Base-by-base conservation (phyloP, 2,113 vertebrate genomes). In the Pao palembangensis region DNA sequence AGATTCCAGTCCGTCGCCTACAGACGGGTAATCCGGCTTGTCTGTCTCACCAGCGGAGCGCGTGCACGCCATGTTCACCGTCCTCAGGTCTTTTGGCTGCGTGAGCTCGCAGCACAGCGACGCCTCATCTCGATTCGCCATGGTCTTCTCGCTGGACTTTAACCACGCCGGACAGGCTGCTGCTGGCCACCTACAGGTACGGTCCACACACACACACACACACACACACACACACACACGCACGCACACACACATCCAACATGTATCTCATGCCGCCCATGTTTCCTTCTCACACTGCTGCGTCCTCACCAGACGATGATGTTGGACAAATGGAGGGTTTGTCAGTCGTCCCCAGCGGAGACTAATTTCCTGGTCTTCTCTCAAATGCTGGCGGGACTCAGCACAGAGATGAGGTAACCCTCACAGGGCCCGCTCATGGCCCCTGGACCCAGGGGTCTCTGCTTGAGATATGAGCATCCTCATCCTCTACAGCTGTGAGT, bases 121-220 rank as follows among this genome's bases (percentile, higher is more conserved):
- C 50, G 86, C 88, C 0, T 95, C 95, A 0, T 94, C 91, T 0
- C 92, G 93, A 0, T 95, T 98, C 55, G 89, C 95, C 75, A 93
- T 92, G 89, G 84, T 95, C 19, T 88, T 95, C 64, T 96, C 94
- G 0, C 66, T 99, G 86, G 97, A 98, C 83, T 98, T 98, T 70
- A 94, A 85, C 6, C 93, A 95, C 47, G 87, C 91, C 0, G 96
- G 96, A 12, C 90, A 72, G 3, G 86, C 92, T 0, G 91, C 92
- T 0, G 93, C 93, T 0, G 96, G 93, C 52, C 96, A 96, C 69
- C 90, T 99, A 3, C 97, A 99, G 95, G 96, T 92, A 88, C 19
- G 13, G 47, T 18, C 59, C 43, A 15, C 49, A 14, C 5, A 10
- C 5, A 47, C 12, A 19, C 18, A 43, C 92, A 88, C 20, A n/a